phyloP scores from a whole-genome alignment of 2,113 vertebrate genomes.

The Clarias magur region DNA sequence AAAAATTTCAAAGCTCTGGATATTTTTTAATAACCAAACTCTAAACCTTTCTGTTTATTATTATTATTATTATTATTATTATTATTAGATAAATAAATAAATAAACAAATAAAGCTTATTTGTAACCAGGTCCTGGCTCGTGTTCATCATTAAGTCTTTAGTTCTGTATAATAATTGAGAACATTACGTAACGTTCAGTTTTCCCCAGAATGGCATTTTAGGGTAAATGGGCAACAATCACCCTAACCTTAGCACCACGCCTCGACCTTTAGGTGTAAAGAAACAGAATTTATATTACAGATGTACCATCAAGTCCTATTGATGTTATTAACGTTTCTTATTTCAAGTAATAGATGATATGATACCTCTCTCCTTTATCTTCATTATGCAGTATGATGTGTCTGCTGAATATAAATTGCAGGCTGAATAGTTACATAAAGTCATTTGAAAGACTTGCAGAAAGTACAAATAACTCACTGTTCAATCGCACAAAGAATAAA shows the following conservation, averaged over 20 bases:
- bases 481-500: not conserved
- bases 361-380: not conserved
- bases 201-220: not conserved
- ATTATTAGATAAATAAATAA: too few relatives aligned
- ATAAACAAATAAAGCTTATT: not conserved
- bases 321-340: not conserved
- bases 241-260: not conserved
- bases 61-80: too few relatives aligned
- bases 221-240: not conserved
- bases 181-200: not conserved
- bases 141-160: not conserved
- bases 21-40: too few relatives aligned
- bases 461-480: not conserved
- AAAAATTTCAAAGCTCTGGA: too few relatives aligned
- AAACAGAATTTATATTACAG: constrained; percentile 9
- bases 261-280: not conserved
- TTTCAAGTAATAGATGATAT: not conserved
- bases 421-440: not conserved
- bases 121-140: not conserved
- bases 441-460: not conserved
- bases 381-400: not conserved
- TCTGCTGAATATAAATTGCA: not conserved
- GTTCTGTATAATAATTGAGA: not conserved
- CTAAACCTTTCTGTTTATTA: too few relatives aligned
- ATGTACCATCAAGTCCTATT: not conserved